Evolutionary conservation across 2,888 invertebrate species (phyloP), one percentile per base, ranked within the genome.

Genomic region (Hemicrepidius hirtus): DNA sequence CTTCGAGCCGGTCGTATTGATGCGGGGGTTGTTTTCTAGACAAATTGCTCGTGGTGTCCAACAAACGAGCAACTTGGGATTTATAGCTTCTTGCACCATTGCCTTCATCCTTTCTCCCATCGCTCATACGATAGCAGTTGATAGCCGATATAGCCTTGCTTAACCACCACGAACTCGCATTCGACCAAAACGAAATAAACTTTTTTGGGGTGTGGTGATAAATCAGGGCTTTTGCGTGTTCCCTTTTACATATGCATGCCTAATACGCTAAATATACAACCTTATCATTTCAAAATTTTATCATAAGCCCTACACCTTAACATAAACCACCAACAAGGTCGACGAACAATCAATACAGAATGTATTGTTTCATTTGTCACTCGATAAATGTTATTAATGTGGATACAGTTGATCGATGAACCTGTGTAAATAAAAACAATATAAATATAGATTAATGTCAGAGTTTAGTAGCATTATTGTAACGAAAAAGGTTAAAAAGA

Each of bases 71-170:
- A 62, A 44, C 62, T 72, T 50, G 73, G 75, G 77, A 78, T 78
- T 77, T 78, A 78, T 78, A 65, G 76, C 57, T 71, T 68, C 72
- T 64, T 71, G 74, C 73, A 55, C 75, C 75, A 76, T 76, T 72
- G 73, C 72, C 68, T 76, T 76, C 77, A 76, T 76, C 75, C 76
- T 70, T 59, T 75, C 65, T 66, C 68, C 75, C 78, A 76, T 77
- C 75, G 74, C 63, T 78, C 78, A 77, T 76, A 77, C 71, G 75
- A 75, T 76, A 75, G 67, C 70, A 63, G 41, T 44, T 67, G 75
- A 76, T 75, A 75, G 71, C 76, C 53, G 37, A 35, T 28, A 55
- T 57, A 60, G 44, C 60, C 60, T 60, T 60, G 44, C 41, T 60
- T 44, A 60, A 60, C 41, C 60, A 21, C 44, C 57, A 28, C 53